phyloP scores from a whole-genome alignment of 2,888 invertebrate species.

The Chromoteleia sp. region DNA sequence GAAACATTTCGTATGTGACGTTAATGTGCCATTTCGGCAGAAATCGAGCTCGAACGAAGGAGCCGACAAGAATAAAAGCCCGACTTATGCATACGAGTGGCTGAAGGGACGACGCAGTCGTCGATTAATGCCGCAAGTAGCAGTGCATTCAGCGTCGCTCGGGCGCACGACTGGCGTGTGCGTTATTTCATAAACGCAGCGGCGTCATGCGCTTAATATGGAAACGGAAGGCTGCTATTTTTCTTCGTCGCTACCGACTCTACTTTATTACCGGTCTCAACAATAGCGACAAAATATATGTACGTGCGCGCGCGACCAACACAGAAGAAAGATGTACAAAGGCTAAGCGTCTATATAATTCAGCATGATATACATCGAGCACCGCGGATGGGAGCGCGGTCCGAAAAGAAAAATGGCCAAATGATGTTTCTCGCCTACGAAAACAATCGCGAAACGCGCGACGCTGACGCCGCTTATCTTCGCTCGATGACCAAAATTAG shows the following conservation, averaged over 20 bases:
- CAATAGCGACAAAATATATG: conserved; percentile 59
- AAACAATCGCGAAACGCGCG: conserved; percentile 45
- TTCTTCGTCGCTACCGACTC: conserved; percentile 66
- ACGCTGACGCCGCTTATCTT: conserved; percentile 13
- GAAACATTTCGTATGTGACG: too few relatives aligned
- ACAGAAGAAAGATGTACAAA: conserved; percentile 58
- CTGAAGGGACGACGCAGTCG: conserved; percentile 24
- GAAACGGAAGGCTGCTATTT: conserved; percentile 65
- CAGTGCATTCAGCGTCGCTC: conserved; percentile 22
- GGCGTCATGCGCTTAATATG: conserved; percentile 60
- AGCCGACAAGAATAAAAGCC: too few relatives aligned
- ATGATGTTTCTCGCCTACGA: conserved; percentile 52
- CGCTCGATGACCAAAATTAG: conserved; percentile 12
- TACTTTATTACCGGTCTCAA: conserved; percentile 63
- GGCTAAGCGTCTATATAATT: conserved; percentile 57
- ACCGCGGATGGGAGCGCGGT: conserved; percentile 29
- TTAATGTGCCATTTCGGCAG: too few relatives aligned
- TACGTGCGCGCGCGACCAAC: conserved; percentile 6
- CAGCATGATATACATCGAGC: conserved; percentile 49
- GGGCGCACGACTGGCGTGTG: conserved; percentile 15
- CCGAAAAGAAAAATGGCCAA: conserved; percentile 55
- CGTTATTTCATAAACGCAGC: conserved; percentile 57
- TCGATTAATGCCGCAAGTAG: conserved; percentile 42
- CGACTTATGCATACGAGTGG: too few relatives aligned
- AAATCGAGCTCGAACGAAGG: too few relatives aligned